Base-by-base conservation (phyloP, 2,888 invertebrate genomes). In the Tryphoninae sp. region DNA sequence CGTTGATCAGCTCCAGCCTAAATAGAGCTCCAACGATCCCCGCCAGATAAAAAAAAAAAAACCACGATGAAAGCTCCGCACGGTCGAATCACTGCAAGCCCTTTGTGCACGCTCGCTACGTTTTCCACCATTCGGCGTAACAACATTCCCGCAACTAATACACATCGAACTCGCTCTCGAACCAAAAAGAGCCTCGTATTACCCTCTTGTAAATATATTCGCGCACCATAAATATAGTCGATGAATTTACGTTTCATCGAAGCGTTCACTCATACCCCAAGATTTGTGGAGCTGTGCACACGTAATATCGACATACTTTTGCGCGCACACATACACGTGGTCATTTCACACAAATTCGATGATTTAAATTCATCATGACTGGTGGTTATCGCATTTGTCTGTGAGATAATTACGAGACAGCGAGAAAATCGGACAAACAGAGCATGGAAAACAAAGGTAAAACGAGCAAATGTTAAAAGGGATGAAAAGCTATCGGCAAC, bases 381-480 rank as follows among this genome's bases (percentile, higher is more conserved):
- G 68, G 22, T 55, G 61, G 16, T 64, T 74, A 79, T 79, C 69
- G 59, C 7, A 23, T 73, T 67, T 79, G 53, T 79, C 51, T 26
- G 73, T n/a, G 62, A 11, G 71, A 61, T 73, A 73, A 74, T 72
- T 45, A 72, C 72, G 58, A 19, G 8, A 45, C 22, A 65, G 33
- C 1, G 59, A 6, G 59, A 62, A 67, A 59, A 59, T 26, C 40
- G 65, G 19, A 45, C 33, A 53, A 64, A 65, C 26, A 74, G 55
- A 45, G 65, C 23, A 58, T 2, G 40, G 16, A 65, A 42, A 67
- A 75, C 65, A 59, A 75, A 67, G 49, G 67, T 22, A 64, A 33
- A 64, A 64, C 13, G 40, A 23, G 33, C 26, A 33, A 49, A 16
- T 2, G 33, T 16, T 59, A 67, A 59, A 51, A 8, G 67, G 67